phyloP scores from a whole-genome alignment of 2,797 vertebrate genomes.

The Meda fulgida region DNA sequence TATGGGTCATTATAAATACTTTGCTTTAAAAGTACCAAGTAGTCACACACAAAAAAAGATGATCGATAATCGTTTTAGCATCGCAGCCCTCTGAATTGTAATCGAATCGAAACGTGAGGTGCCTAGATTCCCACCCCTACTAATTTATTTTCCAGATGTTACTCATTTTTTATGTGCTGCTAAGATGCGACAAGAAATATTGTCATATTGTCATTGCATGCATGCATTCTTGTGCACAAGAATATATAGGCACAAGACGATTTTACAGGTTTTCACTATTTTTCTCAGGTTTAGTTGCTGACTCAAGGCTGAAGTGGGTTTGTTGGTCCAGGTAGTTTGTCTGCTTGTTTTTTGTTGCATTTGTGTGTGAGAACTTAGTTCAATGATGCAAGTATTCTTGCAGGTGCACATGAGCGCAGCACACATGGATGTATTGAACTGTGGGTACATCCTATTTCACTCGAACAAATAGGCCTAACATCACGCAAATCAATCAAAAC shows the following conservation, averaged over 20 bases:
- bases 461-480: neutral
- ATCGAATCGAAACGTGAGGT: too few species aligned
- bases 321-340: slow-evolving; percentile 2
- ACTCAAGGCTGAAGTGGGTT: neutral
- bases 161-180: neutral
- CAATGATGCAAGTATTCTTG: neutral
- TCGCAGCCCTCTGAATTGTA: too few species aligned
- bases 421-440: neutral
- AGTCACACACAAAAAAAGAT: too few species aligned
- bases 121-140: too few species aligned
- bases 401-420: slow-evolving; percentile 2
- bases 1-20: too few species aligned
- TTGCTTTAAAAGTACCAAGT: too few species aligned
- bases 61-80: too few species aligned
- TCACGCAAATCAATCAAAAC: neutral
- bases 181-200: too few species aligned
- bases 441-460: neutral
- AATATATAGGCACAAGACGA: neutral
- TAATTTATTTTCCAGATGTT: slow-evolving; percentile 13
- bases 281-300: neutral
- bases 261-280: neutral
- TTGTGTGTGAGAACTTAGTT: neutral
- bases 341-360: neutral
- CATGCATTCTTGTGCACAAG: neutral
- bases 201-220: neutral